phyloP scores from a whole-genome alignment of 64 coral and sea anemone species.

The Montipora foliosa region DNA sequence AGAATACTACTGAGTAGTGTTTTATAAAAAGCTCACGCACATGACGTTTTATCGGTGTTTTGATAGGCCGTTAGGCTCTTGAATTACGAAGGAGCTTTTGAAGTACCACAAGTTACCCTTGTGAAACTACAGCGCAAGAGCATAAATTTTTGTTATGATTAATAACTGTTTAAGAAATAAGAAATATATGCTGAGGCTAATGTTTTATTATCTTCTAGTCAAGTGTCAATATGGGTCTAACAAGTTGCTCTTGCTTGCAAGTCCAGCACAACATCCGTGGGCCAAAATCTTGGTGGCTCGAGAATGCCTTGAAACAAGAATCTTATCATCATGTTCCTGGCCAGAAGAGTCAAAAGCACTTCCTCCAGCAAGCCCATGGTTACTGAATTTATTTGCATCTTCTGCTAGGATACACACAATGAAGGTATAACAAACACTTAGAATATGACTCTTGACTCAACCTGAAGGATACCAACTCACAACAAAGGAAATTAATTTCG shows the following conservation, averaged over 20 bases:
- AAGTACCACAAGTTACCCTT: too few species aligned
- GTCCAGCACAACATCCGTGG: constrained; percentile 70
- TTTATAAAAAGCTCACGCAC: too few species aligned
- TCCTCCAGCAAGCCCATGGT: constrained; percentile 35
- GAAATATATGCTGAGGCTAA: too few species aligned
- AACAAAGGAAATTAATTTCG: background rate
- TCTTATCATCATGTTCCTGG: constrained; percentile 34
- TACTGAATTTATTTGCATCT: constrained; percentile 44
- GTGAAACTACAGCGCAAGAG: too few species aligned
- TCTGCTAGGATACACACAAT: constrained; percentile 71
- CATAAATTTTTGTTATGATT: too few species aligned
- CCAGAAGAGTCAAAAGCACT: constrained; percentile 31
- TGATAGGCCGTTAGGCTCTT: too few species aligned
- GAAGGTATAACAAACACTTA: constrained; percentile 87
- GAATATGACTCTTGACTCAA: constrained; percentile 30
- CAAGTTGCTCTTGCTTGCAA: constrained; percentile 58
- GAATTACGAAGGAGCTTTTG: too few species aligned
- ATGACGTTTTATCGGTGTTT: too few species aligned
- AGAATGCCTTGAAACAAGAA: constrained; percentile 30
- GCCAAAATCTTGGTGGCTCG: constrained; percentile 73
- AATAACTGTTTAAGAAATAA: too few species aligned
- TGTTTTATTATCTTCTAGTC: too few species aligned
- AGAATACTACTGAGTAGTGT: too few species aligned
- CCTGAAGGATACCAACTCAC: background rate
- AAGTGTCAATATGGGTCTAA: constrained; percentile 40